Evolutionary conservation across 2,888 invertebrate genomes (phyloP).

Genomic region (Gasteruption jaculator): DNA sequence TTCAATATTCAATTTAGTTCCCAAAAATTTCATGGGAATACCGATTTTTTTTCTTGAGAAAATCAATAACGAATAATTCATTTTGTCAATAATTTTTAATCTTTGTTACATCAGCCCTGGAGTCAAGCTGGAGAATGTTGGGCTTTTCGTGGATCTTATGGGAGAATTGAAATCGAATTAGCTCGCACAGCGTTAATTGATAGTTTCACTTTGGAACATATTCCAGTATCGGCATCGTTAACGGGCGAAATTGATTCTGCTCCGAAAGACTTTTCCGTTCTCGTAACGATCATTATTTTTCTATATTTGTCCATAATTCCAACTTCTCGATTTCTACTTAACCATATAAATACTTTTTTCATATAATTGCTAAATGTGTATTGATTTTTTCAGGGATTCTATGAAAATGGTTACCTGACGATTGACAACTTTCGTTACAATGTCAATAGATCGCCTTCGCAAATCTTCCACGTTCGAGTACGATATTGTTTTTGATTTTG

Average conservation of each 20-base stretch:
- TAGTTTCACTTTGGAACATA: constrained; percentile 58
- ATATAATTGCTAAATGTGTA: no score
- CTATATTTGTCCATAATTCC: no score
- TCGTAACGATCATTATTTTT: no score
- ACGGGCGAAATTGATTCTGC: constrained; percentile 57
- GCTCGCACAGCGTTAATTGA: constrained; percentile 51
- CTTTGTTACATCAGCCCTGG: no score
- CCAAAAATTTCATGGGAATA: no score
- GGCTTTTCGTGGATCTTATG: constrained; percentile 57
- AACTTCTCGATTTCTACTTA: no score
- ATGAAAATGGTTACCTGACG: constrained; percentile 22
- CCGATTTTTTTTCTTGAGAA: no score
- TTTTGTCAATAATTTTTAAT: no score
- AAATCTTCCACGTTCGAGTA: constrained; percentile 34
- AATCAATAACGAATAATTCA: no score
- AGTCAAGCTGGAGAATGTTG: constrained; percentile 58
- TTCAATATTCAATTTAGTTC: no score
- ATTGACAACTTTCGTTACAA: constrained; percentile 33
- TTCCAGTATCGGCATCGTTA: constrained; percentile 53
- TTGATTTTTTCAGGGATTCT: constrained; percentile 27
- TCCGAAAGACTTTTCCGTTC: constrained; percentile 53
- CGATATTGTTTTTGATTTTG: constrained; percentile 10
- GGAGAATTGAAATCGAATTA: constrained; percentile 43
- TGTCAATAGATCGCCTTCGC: constrained; percentile 30
- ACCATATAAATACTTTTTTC: no score